Evolutionary conservation across 2,113 vertebrate genomes (phyloP).

Genomic region (Serinus canaria): DNA sequence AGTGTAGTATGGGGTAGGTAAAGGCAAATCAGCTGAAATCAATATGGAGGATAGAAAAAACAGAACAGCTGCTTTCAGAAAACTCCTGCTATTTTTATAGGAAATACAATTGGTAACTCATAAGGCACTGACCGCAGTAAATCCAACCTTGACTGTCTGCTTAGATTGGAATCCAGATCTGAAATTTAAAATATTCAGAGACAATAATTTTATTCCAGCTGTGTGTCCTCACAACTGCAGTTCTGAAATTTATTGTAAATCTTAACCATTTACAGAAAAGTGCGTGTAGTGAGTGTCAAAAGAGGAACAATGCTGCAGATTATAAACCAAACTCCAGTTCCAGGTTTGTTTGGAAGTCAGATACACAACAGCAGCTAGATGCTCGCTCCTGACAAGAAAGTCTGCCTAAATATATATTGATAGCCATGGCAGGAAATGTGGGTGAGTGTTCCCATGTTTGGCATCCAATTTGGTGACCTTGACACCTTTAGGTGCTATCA

Average conservation of each 20-base stretch:
- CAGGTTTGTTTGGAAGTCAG: neutral
- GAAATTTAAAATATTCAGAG: neutral
- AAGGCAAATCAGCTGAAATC: neutral
- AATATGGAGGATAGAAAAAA: neutral
- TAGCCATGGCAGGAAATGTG: neutral
- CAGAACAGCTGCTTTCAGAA: neutral
- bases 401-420: neutral
- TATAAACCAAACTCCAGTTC: neutral
- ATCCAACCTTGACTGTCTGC: neutral
- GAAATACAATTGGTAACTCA: neutral
- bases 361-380: neutral
- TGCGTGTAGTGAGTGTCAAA: neutral
- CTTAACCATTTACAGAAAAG: neutral
- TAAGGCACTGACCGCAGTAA: neutral
- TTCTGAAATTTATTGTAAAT: neutral
- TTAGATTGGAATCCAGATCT: neutral
- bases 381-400: neutral
- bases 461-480: neutral
- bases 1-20: neutral
- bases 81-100: neutral
- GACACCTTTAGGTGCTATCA: neutral
- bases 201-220: neutral
- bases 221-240: neutral
- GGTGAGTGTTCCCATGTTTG: rapidly evolving
- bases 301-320: neutral